A percentile compares a stretch with the other conserved stretches of the same genome.
These are phyloP conservation scores for Rhynchotus rufescens DNA, from an alignment of 2,797 vertebrate species.

Conservation along the genomic window DNA sequence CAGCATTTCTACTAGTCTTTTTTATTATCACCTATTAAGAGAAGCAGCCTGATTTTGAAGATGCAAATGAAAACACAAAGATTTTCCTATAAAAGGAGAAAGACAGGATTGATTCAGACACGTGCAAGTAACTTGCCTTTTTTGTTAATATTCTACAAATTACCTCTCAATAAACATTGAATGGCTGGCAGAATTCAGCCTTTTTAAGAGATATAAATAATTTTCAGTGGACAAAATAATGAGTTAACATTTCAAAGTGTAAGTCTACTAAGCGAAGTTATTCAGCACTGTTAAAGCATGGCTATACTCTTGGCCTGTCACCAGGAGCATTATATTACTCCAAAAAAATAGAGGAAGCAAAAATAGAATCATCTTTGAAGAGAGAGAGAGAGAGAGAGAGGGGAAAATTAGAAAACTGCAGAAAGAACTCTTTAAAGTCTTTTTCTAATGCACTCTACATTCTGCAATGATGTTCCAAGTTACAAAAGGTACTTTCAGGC, in stretches of 20 bases:
- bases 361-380: background rate
- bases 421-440: background rate
- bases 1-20: constrained; percentile 76
- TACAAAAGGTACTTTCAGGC: background rate
- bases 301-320: constrained; percentile 6
- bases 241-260: constrained; percentile 18
- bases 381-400: background rate
- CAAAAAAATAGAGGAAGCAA: constrained; percentile 8
- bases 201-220: constrained; percentile 9
- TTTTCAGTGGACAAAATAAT: constrained; percentile 22
- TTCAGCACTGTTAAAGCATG: background rate
- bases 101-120: background rate
- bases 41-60: constrained; percentile 31
- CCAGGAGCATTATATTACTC: constrained; percentile 2
- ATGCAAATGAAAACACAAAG: background rate
- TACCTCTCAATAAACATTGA: background rate
- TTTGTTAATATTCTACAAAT: constrained; percentile 7
- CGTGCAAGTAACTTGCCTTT: background rate
- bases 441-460: background rate
- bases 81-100: constrained; percentile 50
- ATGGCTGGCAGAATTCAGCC: background rate
- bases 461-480: background rate
- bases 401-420: background rate
- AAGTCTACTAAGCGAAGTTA: constrained; percentile 30
- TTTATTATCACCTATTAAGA: constrained; percentile 80